Evolutionary conservation across 2,888 invertebrate species (phyloP), one percentile per base, ranked within the genome.

Genomic region (Nasonovia ribisnigri): DNA sequence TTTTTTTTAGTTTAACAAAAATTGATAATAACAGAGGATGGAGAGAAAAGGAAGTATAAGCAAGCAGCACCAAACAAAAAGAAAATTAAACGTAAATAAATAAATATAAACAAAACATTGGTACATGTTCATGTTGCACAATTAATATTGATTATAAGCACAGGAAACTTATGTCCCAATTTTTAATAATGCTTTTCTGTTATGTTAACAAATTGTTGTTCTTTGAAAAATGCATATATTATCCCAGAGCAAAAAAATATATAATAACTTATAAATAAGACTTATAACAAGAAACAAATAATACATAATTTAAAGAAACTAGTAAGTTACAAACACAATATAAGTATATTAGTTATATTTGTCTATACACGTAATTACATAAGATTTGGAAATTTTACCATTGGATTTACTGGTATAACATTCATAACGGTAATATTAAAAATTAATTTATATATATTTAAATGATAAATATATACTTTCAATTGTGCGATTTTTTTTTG

Each of bases 301-400:
- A 93, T 92, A 92, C 54, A 92, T 88, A 6, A 29, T 92, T 92
- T 54, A 88, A 90, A 90, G 86, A 90, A 93, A 90, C 84, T 93
- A 86, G 84, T 90, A 90, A 90, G 57, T 93, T 93, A 90, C 84
- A 93, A 90, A 90, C 93, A 90, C 87, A 90, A 90, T 92, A 89
- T 93, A 89, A 92, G n/a, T 93, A 89, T n/a, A 93, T 89, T 93
- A 89, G 84, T 93, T 89, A 93, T 93, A 93, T 89, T 93, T 89
- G 89, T 93, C 89, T 93, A 93, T 93, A 93, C 93, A 93, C 84
- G 36, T 93, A 93, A 89, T 93, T 93, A 93, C 88, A 93, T 92
- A 93, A 89, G 46, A 84, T 93, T 93, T 93, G 93, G 93, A 89
- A 93, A 93, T 57, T 90, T 93, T 90, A 93, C 84, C 88, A 93